Evolutionary conservation across 2,888 invertebrate species (phyloP), one percentile per base, ranked within the genome.

Genomic region (Drosophila fungiperda): DNA sequence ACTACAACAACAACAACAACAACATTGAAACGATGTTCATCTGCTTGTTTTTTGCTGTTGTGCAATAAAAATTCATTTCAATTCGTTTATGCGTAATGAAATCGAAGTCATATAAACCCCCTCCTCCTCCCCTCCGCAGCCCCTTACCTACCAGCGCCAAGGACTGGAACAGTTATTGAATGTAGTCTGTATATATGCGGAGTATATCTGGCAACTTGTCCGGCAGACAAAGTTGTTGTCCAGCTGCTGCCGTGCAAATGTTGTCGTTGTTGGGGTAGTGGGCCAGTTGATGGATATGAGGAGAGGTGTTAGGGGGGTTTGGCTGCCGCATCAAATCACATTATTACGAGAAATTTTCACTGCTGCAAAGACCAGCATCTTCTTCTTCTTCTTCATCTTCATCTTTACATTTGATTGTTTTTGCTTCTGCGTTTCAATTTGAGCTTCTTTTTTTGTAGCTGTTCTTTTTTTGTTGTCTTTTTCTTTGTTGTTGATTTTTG

Each of bases 11-110:
- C 65, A 36, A 3, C 54, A 55, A 38, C 33, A 61, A n/a, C 68
- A 68, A 26, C 45, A 32, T 60, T 65, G 60, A 73, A 73, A 63
- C 61, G 73, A 38, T 68, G 68, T 45, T 59, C 68, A 62, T 74
- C 61, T 67, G 73, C 36, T 68, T 64, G 54, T 71, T 79, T 29
- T 29, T 82, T 71, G 80, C 70, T 82, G 76, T 80, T 87, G 87
- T 72, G 87, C 76, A 84, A 90, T 90, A 90, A 90, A 90, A 90
- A 88, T 84, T 90, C 84, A 90, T 89, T 90, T 90, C 87, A 88
- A 87, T 90, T 86, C 84, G 81, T 82, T 83, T 85, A 86, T 85
- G 85, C 85, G 85, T 87, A 85, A 85, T 89, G 89, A 87, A 90
- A 90, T 87, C 80, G 80, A 87, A 83, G 85, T 86, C 85, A 72